Base-by-base conservation (phyloP, 2,113 vertebrate genomes). In the Mustela lutreola region DNA sequence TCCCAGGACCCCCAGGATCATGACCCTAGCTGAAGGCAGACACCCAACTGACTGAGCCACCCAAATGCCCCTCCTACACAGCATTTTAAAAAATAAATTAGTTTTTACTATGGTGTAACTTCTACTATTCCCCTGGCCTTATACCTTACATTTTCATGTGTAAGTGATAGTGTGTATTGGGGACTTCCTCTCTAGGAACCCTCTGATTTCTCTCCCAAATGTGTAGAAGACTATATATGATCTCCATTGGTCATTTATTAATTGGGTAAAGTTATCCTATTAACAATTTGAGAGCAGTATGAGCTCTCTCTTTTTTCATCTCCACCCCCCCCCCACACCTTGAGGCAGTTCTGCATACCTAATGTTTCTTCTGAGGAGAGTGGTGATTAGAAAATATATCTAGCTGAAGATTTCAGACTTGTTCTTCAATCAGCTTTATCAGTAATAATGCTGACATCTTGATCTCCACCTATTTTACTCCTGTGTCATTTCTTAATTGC, bases 391-490 rank as follows among this genome's bases (percentile, higher is more conserved):
- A 89, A 97, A 94, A 89, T 65, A 78, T 18, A 96, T 65, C 93
- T 96, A 83, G 70, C 73, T 81, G 15, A 84, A 95, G 53, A 92
- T 94, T 71, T 92, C 48, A 81, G 79, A 11, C 36, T 94, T 87
- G 18, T 82, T 93, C 79, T 96, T 63, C 80, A 87, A 78, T 80
- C 75, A 95, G n/a, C 48, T 92, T 87, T 91, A 79, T 95, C 75
- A 94, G 80, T 90, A 48, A 84, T 76, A 94, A 97, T 84, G 36
- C 1, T 97, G 87, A 88, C 95, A 96, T 97, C 87, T 96, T 96
- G 90, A 81, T 95, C 76, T 91, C 92, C 83, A 96, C 94, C 87
- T 97, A 94, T 94, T 62, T 94, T 71, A 83, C n/a, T 88, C 24
- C 84, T 45, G 24, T 94, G 89, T 92, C 87, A 94, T 76, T 90